Conservation (phyloP, 2,113 vertebrate genomes). For the Uropsilus gracilis region DNA sequence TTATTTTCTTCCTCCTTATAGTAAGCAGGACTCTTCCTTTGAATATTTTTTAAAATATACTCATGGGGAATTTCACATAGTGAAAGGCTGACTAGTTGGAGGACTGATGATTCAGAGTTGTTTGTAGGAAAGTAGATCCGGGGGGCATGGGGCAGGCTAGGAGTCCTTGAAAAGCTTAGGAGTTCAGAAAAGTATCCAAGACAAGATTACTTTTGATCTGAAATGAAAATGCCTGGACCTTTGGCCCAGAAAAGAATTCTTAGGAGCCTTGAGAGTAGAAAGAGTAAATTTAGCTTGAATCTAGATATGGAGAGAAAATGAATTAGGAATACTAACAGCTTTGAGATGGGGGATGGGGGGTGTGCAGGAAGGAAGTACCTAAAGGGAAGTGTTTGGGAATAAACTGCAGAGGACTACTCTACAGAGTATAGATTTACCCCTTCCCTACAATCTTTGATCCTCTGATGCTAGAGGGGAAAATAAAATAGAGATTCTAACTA, state of each 20-base stretch:
- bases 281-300: background rate
- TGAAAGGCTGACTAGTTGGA: background rate
- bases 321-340: conserved; percentile 20
- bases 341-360: too few relatives aligned
- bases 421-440: background rate
- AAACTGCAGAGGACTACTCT: background rate
- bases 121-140: background rate
- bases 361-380: too few relatives aligned
- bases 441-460: background rate
- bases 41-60: background rate
- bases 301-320: conserved; percentile 11
- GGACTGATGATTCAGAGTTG: background rate
- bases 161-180: background rate
- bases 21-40: background rate
- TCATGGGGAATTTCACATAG: background rate
- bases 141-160: too few relatives aligned
- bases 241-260: background rate
- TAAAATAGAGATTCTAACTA: background rate
- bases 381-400: background rate
- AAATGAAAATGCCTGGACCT: conserved; percentile 25
- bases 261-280: background rate
- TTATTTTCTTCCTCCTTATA: background rate
- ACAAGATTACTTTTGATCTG: background rate
- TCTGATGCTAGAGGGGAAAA: background rate
- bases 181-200: background rate